Conservation (phyloP, 2,113 vertebrate species). For the Psittacula cyanocephala region DNA sequence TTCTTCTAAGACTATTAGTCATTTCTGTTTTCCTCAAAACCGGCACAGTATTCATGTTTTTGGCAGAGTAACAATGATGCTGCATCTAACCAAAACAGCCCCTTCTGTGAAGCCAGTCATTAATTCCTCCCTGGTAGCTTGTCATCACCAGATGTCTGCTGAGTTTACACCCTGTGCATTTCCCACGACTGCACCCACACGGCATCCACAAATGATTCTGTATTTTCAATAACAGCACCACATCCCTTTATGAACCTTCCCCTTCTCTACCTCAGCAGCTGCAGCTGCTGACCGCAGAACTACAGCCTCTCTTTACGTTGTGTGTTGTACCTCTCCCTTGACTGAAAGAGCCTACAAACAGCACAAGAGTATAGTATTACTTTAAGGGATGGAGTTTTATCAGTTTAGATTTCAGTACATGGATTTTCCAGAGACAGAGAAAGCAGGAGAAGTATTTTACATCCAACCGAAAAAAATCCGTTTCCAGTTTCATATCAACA, state of each 20-base stretch:
- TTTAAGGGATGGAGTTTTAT: not conserved
- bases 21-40: constrained; percentile 11
- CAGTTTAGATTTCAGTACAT: not conserved
- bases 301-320: not conserved
- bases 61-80: not conserved
- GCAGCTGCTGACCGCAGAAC: constrained; percentile 21
- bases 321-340: not conserved
- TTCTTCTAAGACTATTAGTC: not conserved
- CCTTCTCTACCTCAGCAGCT: constrained; percentile 3
- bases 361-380: not conserved
- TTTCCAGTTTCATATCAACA: not conserved
- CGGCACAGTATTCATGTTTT: not conserved
- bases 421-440: not conserved
- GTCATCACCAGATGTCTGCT: constrained; percentile 42
- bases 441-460: not conserved
- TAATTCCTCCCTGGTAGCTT: constrained; percentile 22
- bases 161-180: constrained; percentile 19
- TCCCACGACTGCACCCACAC: constrained; percentile 12
- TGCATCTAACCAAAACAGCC: constrained; percentile 21
- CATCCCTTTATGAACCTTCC: not conserved
- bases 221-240: not conserved
- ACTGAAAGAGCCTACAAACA: not conserved
- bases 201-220: not conserved
- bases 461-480: not conserved
- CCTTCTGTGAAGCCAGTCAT: not conserved